Conservation (phyloP, 2,888 invertebrate species). For the Caenorhabditis sp. region DNA sequence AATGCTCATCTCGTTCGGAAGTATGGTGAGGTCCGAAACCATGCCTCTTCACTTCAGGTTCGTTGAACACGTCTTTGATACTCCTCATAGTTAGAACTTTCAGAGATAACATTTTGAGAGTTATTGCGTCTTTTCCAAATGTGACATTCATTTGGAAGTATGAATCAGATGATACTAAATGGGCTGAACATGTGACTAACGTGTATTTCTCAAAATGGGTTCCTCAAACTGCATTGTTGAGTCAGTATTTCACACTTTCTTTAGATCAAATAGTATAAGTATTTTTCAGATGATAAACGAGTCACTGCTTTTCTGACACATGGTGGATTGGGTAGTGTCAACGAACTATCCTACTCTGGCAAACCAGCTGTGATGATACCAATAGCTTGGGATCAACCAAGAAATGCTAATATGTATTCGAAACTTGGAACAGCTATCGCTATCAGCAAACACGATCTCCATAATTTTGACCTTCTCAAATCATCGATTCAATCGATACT, state of each 20-base stretch:
- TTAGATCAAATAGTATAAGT: no score
- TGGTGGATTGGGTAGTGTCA: constrained; percentile 23
- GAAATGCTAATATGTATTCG: constrained; percentile 39
- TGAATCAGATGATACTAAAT: constrained; percentile 21
- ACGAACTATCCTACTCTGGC: constrained; percentile 33
- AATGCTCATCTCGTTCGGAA: constrained; percentile 27
- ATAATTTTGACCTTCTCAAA: constrained; percentile 10
- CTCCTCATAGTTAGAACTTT: no score
- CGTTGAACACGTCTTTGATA: background rate
- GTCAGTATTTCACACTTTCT: no score
- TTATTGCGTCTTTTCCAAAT: constrained; percentile 14
- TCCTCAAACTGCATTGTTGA: constrained; percentile 25
- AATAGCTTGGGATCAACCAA: constrained; percentile 35
- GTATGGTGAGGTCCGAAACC: background rate
- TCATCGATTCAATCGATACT: constrained; percentile 11
- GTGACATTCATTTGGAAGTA: constrained; percentile 42
- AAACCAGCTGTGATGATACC: constrained; percentile 39
- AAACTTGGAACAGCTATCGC: constrained; percentile 25
- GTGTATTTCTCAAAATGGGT: constrained; percentile 30
- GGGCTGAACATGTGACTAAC: constrained; percentile 11
- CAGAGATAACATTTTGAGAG: constrained; percentile 10
- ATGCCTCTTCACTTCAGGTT: constrained; percentile 8
- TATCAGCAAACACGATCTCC: constrained; percentile 26
- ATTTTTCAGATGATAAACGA: constrained; percentile 14
- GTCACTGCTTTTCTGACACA: constrained; percentile 34